Percentiles rank a stretch among this genome's conserved stretches.
Conservation (phyloP, 2,113 vertebrate genomes). For the Microtus oregoni region DNA sequence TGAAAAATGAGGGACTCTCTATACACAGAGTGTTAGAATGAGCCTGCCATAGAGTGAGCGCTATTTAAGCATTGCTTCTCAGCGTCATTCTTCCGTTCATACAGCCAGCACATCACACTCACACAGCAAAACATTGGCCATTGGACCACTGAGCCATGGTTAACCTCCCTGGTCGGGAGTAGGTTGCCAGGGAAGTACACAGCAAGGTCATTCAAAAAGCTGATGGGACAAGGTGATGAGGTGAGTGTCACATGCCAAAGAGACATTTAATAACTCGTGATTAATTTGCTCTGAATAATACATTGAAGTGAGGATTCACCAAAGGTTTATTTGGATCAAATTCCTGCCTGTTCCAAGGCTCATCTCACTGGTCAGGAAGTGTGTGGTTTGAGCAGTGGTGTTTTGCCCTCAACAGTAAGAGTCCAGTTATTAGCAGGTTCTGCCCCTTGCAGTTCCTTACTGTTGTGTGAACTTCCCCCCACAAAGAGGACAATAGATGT, state of each 20-base stretch:
- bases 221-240: background rate
- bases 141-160: background rate
- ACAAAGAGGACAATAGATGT: too few species aligned
- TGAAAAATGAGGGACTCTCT: background rate
- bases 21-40: background rate
- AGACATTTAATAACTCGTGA: slow-evolving; percentile 77
- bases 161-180: background rate
- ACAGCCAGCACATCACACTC: background rate
- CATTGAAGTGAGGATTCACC: slow-evolving; percentile 63
- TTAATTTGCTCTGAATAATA: slow-evolving; percentile 81
- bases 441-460: background rate
- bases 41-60: background rate
- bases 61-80: background rate
- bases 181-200: background rate
- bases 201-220: slow-evolving; percentile 2
- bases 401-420: background rate
- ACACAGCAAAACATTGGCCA: background rate
- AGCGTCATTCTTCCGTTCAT: background rate
- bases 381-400: accelerated
- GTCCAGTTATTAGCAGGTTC: too few species aligned
- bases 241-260: slow-evolving; percentile 36
- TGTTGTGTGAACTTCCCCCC: background rate
- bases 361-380: background rate
- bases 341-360: slow-evolving; percentile 15
- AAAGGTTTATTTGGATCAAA: slow-evolving; percentile 38